Conservation (phyloP, 2,888 invertebrate genomes). For the Pristionchus maxplancki region DNA sequence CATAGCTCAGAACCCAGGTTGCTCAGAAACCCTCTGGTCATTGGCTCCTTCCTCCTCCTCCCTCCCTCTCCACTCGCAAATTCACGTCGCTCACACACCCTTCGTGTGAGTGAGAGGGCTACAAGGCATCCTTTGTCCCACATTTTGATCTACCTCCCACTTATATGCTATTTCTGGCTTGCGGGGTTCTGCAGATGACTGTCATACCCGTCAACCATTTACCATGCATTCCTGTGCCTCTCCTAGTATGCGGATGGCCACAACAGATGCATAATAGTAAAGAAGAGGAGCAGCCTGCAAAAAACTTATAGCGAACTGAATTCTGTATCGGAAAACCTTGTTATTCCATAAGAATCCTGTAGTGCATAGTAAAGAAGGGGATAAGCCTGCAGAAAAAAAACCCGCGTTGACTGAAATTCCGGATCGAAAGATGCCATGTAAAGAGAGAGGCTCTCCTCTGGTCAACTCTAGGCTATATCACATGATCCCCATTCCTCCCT, state of each 20-base stretch:
- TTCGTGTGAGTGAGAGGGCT: neutral
- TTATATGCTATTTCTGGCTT: neutral
- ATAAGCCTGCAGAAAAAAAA: too few relatives aligned
- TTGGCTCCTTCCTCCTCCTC: neutral
- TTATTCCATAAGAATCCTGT: too few relatives aligned
- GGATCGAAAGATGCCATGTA: neutral
- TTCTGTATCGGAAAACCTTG: too few relatives aligned
- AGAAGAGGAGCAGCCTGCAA: neutral
- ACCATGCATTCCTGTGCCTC: neutral
- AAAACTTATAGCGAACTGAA: neutral
- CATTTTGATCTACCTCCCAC: neutral
- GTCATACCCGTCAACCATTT: neutral
- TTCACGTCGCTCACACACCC: constrained; percentile 8
- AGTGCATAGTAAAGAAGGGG: too few relatives aligned
- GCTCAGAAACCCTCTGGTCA: neutral
- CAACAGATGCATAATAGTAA: neutral
- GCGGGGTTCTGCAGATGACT: neutral
- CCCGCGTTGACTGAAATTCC: too few relatives aligned
- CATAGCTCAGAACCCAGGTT: neutral
- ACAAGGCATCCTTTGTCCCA: neutral
- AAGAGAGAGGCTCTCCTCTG: neutral
- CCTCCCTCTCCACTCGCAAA: neutral
- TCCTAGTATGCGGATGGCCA: too few relatives aligned
- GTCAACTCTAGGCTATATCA: constrained; percentile 5
- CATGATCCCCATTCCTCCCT: neutral